Percentiles rank a stretch among this genome's conserved stretches.
These are phyloP conservation scores for Furcula furcula DNA, from an alignment of 2,888 invertebrate species.

Conservation along the genomic window DNA sequence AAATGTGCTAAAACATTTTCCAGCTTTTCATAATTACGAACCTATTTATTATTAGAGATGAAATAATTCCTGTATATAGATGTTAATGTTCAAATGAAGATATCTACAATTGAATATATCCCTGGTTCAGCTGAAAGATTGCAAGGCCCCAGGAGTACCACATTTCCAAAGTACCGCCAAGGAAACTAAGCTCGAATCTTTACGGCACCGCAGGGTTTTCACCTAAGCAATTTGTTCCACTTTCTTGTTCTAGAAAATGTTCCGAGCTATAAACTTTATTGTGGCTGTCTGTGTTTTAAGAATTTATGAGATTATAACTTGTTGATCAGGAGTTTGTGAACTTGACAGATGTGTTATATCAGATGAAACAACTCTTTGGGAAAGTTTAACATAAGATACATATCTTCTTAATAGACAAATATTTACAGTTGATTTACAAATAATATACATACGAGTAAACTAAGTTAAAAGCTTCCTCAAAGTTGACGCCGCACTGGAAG, in stretches of 20 bases:
- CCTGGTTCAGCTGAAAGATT: slow-evolving; percentile 28
- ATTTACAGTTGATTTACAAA: no score
- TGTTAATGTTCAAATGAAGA: no score
- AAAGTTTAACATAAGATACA: no score
- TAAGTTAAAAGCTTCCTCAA: no score
- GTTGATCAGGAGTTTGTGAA: slow-evolving; percentile 29
- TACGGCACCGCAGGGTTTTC: slow-evolving; percentile 59
- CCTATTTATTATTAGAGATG: no score
- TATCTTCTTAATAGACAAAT: no score
- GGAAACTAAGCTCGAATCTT: slow-evolving; percentile 52
- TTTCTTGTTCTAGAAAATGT: slow-evolving; percentile 46
- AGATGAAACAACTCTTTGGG: no score
- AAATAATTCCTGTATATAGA: no score
- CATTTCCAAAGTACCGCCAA: slow-evolving; percentile 47
- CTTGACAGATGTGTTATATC: slow-evolving; percentile 35
- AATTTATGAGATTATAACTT: slow-evolving; percentile 39
- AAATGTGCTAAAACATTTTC: no score
- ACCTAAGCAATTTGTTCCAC: slow-evolving; percentile 53
- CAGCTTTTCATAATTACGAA: no score
- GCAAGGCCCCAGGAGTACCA: slow-evolving; percentile 40
- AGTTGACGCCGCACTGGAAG: no score
- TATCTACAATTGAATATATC: background rate
- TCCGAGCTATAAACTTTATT: slow-evolving; percentile 42
- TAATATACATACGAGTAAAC: no score
- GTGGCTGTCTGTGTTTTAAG: slow-evolving; percentile 34